A percentile compares a stretch with the other conserved stretches of the same genome.
Evolutionary conservation across 1,140 invertebrate species (phyloP).

Genomic region (Apis florea): DNA sequence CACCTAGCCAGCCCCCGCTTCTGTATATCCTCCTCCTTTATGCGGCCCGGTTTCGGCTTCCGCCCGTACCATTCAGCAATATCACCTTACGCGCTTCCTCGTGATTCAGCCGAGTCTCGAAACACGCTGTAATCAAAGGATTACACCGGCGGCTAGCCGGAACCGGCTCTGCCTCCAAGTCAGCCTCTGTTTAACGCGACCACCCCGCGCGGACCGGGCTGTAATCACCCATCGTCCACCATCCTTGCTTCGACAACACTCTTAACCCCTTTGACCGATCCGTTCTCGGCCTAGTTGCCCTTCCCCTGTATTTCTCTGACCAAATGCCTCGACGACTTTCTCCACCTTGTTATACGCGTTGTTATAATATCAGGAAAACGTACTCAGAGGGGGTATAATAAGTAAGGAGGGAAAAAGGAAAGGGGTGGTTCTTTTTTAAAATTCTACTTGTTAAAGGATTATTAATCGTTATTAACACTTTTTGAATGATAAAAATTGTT

Average conservation of each 20-base stretch:
- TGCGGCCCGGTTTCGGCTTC: conserved; percentile 56
- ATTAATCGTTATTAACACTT: no score
- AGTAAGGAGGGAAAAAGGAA: no score
- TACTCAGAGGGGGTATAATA: no score
- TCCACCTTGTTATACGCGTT: neutral
- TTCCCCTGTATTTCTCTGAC: neutral
- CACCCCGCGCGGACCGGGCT: conserved; percentile 3
- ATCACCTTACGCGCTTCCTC: conserved; percentile 64
- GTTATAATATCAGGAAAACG: neutral
- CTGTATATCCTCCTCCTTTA: conserved; percentile 54
- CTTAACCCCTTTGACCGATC: conserved; percentile 10
- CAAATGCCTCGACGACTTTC: conserved; percentile 3
- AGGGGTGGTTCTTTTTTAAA: no score
- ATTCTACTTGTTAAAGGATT: no score
- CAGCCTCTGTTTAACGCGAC: conserved; percentile 51
- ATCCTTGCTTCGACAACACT: neutral
- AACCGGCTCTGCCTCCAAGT: conserved; percentile 4
- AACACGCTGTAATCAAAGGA: conserved; percentile 59
- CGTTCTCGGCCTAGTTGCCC: conserved; percentile 5
- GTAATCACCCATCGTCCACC: conserved; percentile 30
- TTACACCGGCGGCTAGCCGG: conserved; percentile 24
- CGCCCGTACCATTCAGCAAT: conserved; percentile 61
- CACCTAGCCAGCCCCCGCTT: conserved; percentile 6
- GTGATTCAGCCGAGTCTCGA: conserved; percentile 59
- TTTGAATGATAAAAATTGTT: no score